Base-by-base conservation (phyloP, 2,797 vertebrate species). In the Apodemus agrarius region DNA sequence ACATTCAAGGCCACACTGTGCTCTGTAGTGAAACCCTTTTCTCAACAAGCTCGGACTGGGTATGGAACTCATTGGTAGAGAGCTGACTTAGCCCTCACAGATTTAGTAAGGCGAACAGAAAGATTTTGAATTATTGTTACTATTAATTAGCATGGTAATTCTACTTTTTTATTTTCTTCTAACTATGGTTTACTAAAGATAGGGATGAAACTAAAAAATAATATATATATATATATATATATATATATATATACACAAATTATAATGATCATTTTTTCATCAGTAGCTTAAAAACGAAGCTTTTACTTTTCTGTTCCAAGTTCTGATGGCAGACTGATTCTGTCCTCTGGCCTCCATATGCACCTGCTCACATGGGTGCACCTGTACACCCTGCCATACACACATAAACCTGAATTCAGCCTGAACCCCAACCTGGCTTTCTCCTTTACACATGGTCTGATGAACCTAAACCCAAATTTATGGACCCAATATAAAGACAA, bases 121-220 rank as follows among this genome's bases (percentile, higher is more conserved):
- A 54, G 3, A 40, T 52, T 26, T 52, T 67, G 34, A 81, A n/a
- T 72, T 90, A 80, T 95, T 89, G 67, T 63, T 40, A 59, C 34
- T 29, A 90, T 14, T n/a, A 59, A 85, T 49, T 65, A 65, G 2
- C 19, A 22, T 85, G 43, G 3, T 22, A 21, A 83, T 87, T 78
- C 1, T 92, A 57, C 92, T 91, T 67, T 92, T 92, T 89, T 91
- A 57, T 92, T 95, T 96, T 95, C 43, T 95, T 78, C 46, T 74
- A 34, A 90, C 54, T 74, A 43, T 67, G 69, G 17, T 14, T 57
- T 75, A 92, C 61, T 87, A 91, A 96, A 81, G 19, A 46, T 13
- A 11, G 72, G 14, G 14, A 9, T 87, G 52, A 22, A 4, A 72
- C 26, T 96, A 65, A 89, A 93, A 96, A 94, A 63, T 24, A 95